Base-by-base conservation (phyloP, 2,888 invertebrate species). In the Synanthedon formicaeformis region DNA sequence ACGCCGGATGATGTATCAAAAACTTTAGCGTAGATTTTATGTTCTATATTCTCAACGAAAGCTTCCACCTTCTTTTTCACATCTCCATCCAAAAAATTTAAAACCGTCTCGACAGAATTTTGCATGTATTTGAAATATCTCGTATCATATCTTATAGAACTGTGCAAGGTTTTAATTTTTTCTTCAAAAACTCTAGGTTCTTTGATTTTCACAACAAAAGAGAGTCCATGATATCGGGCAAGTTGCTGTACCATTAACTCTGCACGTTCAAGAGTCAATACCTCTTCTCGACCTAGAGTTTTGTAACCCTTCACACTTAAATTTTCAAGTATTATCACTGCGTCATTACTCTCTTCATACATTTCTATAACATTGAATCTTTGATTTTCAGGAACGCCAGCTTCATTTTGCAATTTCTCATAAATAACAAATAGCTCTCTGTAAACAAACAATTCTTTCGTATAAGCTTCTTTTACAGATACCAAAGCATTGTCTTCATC, bases 371-470 rank as follows among this genome's bases (percentile, higher is more conserved):
- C 53, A 41, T 58, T 59, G 48, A 59, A 67, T 50, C 57, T 57
- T 16, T 65, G 61, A 40, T 55, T 50, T 2, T 8, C 2, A 1
- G 67, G 61, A 8, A 71, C 11, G 4, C 53, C 34, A 0, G 52
- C 55, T 53, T 66, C 60, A 2, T 61, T 57, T 57, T 71, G 65
- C 48, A 77, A 40, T 45, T 61, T 59, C 1, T 55, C 51, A 8
- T 59, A 70, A 18, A 69, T 41, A 16, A 54, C 52, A 1, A 58
- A 54, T 0, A 75, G 52, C 51, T 76, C 66, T 13, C 55, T 58
- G 52, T 76, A 76, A 27, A 64, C 53, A 50, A 69, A 71, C 1
- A 63, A 14, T 61, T 79, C 75, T 50, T 55, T 66, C 49, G 51
- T 55, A 52, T 69, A 79, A n/a, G 66, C 55, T 5, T 63, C 55